Evolutionary conservation across 2,113 vertebrate genomes (phyloP).

Genomic region (Ranitomeya variabilis): DNA sequence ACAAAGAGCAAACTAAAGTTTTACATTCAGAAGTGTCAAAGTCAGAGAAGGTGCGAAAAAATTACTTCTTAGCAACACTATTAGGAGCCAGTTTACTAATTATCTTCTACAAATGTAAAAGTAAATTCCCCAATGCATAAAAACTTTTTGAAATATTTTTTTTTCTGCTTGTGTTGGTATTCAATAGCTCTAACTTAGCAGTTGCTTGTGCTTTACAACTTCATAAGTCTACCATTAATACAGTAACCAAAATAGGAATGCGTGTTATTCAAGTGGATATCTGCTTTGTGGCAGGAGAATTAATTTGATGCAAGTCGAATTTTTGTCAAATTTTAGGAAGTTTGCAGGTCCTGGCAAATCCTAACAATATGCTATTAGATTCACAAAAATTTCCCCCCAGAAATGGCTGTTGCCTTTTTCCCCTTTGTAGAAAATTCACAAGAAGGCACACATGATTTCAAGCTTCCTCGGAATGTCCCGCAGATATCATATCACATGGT

Average conservation of each 20-base stretch:
- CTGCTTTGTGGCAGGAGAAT: not conserved
- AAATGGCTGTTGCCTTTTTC: no score
- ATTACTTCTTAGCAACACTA: slow-evolving; percentile 73
- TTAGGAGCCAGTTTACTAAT: slow-evolving; percentile 80
- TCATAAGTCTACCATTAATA: not conserved
- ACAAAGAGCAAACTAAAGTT: slow-evolving; percentile 83
- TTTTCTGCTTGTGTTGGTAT: not conserved
- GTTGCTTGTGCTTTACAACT: not conserved
- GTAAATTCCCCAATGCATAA: slow-evolving; percentile 66
- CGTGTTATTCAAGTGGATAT: not conserved
- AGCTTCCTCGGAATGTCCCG: no score
- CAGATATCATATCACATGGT: no score
- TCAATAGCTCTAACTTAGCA: not conserved
- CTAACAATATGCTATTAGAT: no score
- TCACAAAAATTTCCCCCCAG: no score
- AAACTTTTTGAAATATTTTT: slow-evolving; percentile 64
- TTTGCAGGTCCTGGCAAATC: no score
- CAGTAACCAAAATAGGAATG: not conserved
- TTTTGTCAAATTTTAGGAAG: no score
- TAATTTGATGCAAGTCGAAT: no score
- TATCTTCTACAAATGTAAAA: slow-evolving; percentile 73
- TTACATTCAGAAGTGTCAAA: slow-evolving; percentile 80
- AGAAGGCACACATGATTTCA: no score
- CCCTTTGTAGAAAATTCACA: no score
- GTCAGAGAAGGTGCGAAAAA: slow-evolving; percentile 80